Evolutionary conservation across 2,797 vertebrate species (phyloP).

Genomic region (Ctenopoma kingsleyae): DNA sequence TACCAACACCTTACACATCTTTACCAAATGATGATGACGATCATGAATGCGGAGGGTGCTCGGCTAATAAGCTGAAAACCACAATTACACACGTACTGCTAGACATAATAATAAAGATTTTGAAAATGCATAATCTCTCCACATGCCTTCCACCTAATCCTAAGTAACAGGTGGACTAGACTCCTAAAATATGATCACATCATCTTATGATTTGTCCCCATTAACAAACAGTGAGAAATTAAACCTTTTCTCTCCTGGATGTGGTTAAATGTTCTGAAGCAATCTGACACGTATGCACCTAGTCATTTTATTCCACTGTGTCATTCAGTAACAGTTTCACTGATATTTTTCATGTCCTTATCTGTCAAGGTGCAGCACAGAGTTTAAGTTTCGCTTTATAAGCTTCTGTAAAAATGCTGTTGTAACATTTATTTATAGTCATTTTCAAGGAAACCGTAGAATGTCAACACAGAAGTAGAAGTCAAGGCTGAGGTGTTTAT

Average conservation of each 20-base stretch:
- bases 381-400: slow-evolving; percentile 12
- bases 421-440: background rate
- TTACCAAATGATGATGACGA: background rate
- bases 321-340: slow-evolving; percentile 5
- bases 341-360: slow-evolving; percentile 12
- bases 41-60: background rate
- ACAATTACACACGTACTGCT: background rate
- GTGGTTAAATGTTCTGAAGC: slow-evolving; percentile 18
- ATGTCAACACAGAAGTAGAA: background rate
- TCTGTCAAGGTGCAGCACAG: background rate
- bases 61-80: background rate
- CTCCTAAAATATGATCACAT: slow-evolving; percentile 32
- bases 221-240: slow-evolving; percentile 23
- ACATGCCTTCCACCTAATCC: background rate
- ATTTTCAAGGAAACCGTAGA: background rate
- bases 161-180: background rate
- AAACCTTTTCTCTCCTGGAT: slow-evolving; percentile 30
- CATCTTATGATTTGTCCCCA: slow-evolving; percentile 31
- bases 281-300: slow-evolving; percentile 18
- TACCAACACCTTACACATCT: background rate
- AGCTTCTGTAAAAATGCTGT: background rate
- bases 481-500: background rate
- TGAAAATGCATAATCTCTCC: background rate
- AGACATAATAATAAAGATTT: background rate
- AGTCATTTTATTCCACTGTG: slow-evolving; percentile 13